Base-by-base conservation (phyloP, 2,797 vertebrate genomes). In the Rhincodon typus region DNA sequence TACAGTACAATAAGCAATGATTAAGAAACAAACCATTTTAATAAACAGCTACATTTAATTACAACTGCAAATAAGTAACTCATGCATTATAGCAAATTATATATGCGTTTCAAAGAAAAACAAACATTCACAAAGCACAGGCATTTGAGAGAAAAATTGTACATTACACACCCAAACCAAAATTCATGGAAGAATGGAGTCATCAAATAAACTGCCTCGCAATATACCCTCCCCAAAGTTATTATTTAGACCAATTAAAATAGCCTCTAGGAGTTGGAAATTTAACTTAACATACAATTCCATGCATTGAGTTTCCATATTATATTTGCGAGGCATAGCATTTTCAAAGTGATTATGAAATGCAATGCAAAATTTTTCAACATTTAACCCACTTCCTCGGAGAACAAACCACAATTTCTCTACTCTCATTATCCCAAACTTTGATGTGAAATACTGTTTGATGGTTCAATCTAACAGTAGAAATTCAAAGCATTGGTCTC, bases 11-110 rank as follows among this genome's bases (percentile, higher is more conserved):
- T n/a, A 53, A 95, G 70, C 46, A 53, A 72, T n/a, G 50, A 95
- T 69, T 77, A 95, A 95, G 67, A 74, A 77, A 95, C 72, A 95
- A 95, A 95, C 42, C 30, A 77, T 95, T 77, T 74, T 95, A 57
- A 95, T n/a, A 27, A 77, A 77, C 66, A 69, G 90, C 62, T 93
- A 62, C n/a, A 67, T 93, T 93, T 67, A 93, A 93, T 93, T 67
- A 94, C 42, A 70, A 67, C 38, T 53, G 50, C 70, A 19, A 57
- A 95, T 74, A 77, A 95, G 30, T 69, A 53, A 30, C 50, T 74
- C 70, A 50, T 77, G 94, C 25, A 95, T 77, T 72, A 34, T 95
- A 95, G 94, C 94, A 95, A 95, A 72, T 77, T 74, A 53, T 84
- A n/a, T n/a, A 84, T 17, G 70, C 46, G 8, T 94, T 74, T 77